These are phyloP conservation scores for rabbit (Oryctolagus cuniculus) DNA, from an alignment of 2,113 vertebrate genomes.

Conservation along the genomic window DNA sequence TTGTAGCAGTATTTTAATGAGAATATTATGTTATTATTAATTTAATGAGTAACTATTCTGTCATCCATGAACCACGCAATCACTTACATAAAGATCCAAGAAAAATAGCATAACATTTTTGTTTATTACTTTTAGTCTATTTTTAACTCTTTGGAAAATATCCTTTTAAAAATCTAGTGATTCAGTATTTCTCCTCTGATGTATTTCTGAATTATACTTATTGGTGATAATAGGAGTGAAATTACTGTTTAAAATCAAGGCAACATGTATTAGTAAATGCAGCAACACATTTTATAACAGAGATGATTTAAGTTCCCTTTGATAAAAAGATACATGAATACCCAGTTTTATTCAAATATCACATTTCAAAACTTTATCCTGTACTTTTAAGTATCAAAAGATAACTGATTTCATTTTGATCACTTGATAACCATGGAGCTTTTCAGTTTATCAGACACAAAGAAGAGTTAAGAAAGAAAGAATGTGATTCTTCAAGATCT, in stretches of 20 bases:
- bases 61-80: background rate
- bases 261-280: background rate
- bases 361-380: background rate
- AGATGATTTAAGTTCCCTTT: background rate
- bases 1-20: background rate
- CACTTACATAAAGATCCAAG: background rate
- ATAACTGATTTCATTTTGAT: background rate
- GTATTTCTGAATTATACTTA: background rate
- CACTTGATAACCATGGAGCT: background rate
- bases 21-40: background rate
- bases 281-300: background rate
- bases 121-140: background rate
- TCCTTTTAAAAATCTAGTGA: background rate
- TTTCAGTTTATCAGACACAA: background rate
- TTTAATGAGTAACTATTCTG: background rate
- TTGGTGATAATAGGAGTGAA: background rate
- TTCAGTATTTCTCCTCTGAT: background rate
- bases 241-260: background rate
- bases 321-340: background rate
- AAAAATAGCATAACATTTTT: slow-evolving; percentile 28
- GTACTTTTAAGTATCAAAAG: background rate
- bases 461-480: background rate
- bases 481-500: background rate
- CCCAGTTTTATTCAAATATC: background rate
- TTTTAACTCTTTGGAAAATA: slow-evolving; percentile 30